Conservation (phyloP, 2,113 vertebrate species). For the Semicossyphus pulcher region DNA sequence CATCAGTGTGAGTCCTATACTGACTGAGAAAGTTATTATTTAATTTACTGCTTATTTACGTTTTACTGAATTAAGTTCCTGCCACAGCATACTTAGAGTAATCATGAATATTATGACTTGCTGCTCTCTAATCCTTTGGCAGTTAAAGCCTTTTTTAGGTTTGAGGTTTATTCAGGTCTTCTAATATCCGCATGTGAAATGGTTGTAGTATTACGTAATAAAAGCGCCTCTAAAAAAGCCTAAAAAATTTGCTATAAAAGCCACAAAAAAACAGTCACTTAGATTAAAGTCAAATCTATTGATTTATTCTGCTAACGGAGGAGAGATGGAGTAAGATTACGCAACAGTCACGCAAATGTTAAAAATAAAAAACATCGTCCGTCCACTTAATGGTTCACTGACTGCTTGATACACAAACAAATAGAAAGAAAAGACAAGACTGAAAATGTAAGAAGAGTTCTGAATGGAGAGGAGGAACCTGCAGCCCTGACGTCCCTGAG, state of each 20-base stretch:
- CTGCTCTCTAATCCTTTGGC: slow-evolving; percentile 8
- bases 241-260: neutral
- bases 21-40: too few relatives aligned
- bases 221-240: neutral
- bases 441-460: neutral
- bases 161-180: slow-evolving; percentile 16
- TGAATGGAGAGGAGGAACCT: neutral
- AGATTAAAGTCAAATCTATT: neutral
- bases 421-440: neutral
- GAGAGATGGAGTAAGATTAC: neutral
- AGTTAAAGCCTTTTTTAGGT: slow-evolving; percentile 8
- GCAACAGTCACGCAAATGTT: neutral
- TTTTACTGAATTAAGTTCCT: neutral
- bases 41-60: neutral
- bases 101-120: slow-evolving; percentile 21
- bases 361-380: neutral
- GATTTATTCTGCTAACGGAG: neutral
- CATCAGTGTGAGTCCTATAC: too few relatives aligned
- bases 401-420: neutral
- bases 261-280: neutral
- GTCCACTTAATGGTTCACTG: neutral
- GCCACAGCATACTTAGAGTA: neutral
- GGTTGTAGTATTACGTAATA: slow-evolving; percentile 18
- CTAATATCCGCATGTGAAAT: slow-evolving; percentile 21
- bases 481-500: too few relatives aligned